Conservation (phyloP, 2,888 invertebrate species). For the Microplitis manilae region DNA sequence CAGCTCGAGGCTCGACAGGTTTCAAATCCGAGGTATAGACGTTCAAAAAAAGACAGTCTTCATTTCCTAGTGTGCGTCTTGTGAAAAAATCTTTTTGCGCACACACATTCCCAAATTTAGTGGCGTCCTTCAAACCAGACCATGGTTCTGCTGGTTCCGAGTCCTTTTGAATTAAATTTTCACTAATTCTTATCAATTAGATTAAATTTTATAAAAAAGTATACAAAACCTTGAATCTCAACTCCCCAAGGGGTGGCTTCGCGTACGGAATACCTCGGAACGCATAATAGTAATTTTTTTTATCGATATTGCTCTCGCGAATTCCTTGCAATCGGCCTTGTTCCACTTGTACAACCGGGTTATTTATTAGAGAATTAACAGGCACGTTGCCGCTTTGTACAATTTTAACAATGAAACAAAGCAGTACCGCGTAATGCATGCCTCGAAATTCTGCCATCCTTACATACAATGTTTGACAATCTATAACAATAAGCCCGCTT, state of each 20-base stretch:
- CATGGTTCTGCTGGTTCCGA: conserved; percentile 58
- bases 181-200: too few species aligned
- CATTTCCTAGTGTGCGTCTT: conserved; percentile 45
- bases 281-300: conserved; percentile 36
- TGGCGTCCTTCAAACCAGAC: conserved; percentile 56
- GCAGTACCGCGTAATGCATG: background rate
- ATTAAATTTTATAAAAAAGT: background rate
- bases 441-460: too few species aligned
- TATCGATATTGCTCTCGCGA: conserved; percentile 34
- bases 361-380: background rate
- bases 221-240: conserved; percentile 50
- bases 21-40: conserved; percentile 46
- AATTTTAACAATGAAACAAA: background rate
- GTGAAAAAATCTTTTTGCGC: conserved; percentile 47
- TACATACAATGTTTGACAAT: too few species aligned
- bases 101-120: conserved; percentile 53
- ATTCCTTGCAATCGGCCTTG: conserved; percentile 49
- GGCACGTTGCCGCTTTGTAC: background rate
- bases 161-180: conserved; percentile 53
- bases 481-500: too few species aligned
- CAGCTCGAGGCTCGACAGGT: conserved; percentile 39
- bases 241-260: conserved; percentile 49
- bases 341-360: conserved; percentile 34
- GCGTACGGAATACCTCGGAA: conserved; percentile 56
- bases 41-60: conserved; percentile 50